A percentile compares a stretch with the other conserved stretches of the same genome.
phyloP scores from a whole-genome alignment of 1,140 invertebrate genomes.

The Drosophila ambigua region DNA sequence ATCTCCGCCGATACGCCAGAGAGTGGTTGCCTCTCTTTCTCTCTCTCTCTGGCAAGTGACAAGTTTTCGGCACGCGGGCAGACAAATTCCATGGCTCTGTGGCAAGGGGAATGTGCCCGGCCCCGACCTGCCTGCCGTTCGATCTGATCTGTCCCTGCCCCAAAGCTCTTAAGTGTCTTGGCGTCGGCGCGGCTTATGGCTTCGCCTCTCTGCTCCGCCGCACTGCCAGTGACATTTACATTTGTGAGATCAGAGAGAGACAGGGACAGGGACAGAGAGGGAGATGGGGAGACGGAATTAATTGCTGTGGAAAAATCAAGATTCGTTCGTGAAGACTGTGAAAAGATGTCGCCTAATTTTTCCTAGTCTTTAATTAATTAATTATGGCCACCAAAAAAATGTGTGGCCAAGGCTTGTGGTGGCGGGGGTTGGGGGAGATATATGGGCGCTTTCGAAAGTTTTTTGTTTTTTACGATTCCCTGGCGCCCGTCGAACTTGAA shows the following conservation, averaged over 20 bases:
- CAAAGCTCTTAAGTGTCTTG: conserved; percentile 83
- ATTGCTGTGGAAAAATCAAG: conserved; percentile 75
- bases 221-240: conserved; percentile 61
- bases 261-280: conserved; percentile 8
- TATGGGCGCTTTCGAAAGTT: conserved; percentile 43
- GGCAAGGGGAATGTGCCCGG: conserved; percentile 56
- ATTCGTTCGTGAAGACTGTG: conserved; percentile 66
- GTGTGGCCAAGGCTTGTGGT: not conserved
- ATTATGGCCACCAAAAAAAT: conserved; percentile 50
- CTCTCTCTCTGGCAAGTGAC: conserved; percentile 48
- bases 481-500: conserved; percentile 48
- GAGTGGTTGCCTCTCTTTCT: not conserved
- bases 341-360: conserved; percentile 79
- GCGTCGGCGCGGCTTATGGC: conserved; percentile 74
- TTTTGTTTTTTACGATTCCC: conserved; percentile 43
- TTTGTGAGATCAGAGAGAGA: conserved; percentile 61
- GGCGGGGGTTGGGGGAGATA: conserved; percentile 12
- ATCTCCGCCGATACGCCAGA: conserved; percentile 60
- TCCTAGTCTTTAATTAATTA: conserved; percentile 72
- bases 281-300: conserved; percentile 47
- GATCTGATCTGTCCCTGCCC: conserved; percentile 31
- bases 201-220: conserved; percentile 26
- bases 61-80: conserved; percentile 83
- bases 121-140: conserved; percentile 15
- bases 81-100: conserved; percentile 65